phyloP scores from a whole-genome alignment of 2,113 vertebrate genomes.

The Nicator chloris region DNA sequence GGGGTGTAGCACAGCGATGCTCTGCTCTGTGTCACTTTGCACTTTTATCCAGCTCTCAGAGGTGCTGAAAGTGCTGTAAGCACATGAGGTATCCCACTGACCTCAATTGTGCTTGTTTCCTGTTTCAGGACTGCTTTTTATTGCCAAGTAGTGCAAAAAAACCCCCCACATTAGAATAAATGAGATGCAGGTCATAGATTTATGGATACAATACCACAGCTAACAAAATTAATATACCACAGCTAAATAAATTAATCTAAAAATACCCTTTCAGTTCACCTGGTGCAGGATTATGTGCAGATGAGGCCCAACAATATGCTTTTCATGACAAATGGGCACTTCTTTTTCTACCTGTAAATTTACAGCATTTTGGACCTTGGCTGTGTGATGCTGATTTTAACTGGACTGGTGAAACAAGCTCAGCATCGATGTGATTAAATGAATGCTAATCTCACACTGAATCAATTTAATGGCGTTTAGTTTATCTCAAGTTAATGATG shows the following conservation, averaged over 20 bases:
- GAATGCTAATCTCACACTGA: not conserved
- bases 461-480: not conserved
- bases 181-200: not conserved
- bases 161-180: not conserved
- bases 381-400: not conserved
- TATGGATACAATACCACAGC: not conserved
- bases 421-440: not conserved
- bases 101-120: not conserved
- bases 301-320: not conserved
- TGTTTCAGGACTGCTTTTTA: not conserved
- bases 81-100: not conserved
- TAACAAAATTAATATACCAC: not conserved
- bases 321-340: not conserved
- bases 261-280: not conserved
- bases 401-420: not conserved
- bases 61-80: not conserved
- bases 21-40: conserved; percentile 9
- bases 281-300: not conserved
- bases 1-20: not conserved
- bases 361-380: not conserved
- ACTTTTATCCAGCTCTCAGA: not conserved
- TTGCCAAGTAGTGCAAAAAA: not conserved
- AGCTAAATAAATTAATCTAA: not conserved
- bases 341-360: not conserved
- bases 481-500: not conserved